phyloP scores from a whole-genome alignment of 2,113 vertebrate species.

The Entosphenus tridentatus region DNA sequence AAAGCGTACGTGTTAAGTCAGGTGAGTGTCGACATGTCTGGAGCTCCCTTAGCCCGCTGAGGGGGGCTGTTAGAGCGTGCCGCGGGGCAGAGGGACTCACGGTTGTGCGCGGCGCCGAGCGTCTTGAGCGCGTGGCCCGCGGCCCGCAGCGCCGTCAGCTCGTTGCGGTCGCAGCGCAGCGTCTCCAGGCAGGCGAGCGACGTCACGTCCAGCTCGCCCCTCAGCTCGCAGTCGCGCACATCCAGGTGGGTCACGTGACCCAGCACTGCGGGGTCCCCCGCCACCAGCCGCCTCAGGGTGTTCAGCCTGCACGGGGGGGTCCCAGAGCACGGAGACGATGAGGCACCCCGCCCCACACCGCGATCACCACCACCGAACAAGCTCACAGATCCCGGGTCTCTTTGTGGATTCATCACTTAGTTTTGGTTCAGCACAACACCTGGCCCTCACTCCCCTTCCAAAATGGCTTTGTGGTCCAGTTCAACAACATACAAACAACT shows the following conservation, averaged over 20 bases:
- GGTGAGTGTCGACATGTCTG: neutral
- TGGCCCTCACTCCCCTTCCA: too few relatives aligned
- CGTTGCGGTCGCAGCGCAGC: constrained; percentile 67
- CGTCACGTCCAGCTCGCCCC: constrained; percentile 45
- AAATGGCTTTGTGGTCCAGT: too few relatives aligned
- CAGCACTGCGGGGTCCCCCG: constrained; percentile 34
- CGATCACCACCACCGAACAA: neutral
- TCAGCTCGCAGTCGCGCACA: constrained; percentile 55
- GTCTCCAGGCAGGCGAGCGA: constrained; percentile 50
- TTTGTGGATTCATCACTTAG: too few relatives aligned
- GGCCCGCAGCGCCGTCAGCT: constrained; percentile 43
- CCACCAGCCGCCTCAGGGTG: constrained; percentile 30
- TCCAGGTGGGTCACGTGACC: constrained; percentile 54
- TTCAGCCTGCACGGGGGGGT: constrained; percentile 40
- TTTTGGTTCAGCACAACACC: too few relatives aligned
- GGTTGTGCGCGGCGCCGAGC: constrained; percentile 45
- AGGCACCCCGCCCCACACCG: neutral
- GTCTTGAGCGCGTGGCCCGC: constrained; percentile 54
- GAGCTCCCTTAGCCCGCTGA: neutral
- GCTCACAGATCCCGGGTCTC: too few relatives aligned
- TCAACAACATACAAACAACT: too few relatives aligned
- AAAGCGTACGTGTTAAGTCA: too few relatives aligned
- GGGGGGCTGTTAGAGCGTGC: constrained; percentile 7
- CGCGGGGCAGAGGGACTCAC: constrained; percentile 26
- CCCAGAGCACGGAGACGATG: neutral